Conservation (phyloP, 2,888 invertebrate genomes). For the Carcina quercana region DNA sequence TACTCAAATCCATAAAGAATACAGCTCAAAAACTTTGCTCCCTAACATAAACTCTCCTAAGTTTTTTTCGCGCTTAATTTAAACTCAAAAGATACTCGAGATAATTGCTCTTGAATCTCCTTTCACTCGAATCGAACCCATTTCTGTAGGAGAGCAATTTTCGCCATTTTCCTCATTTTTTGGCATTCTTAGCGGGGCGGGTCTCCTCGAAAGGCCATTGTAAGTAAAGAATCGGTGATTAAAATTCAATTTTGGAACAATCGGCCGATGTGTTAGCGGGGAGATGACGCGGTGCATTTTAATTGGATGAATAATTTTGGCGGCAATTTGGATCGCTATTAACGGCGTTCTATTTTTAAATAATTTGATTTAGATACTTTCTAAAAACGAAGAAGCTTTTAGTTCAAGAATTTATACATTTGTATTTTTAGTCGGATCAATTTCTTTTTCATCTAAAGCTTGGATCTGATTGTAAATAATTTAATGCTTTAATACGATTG, state of each 20-base stretch:
- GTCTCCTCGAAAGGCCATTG: constrained; percentile 48
- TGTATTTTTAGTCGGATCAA: too few species aligned
- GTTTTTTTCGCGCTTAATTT: constrained; percentile 73
- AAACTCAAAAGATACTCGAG: constrained; percentile 73
- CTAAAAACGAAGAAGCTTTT: too few species aligned
- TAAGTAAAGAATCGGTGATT: constrained; percentile 68
- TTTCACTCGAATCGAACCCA: constrained; percentile 59
- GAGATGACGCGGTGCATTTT: constrained; percentile 63
- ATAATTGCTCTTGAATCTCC: constrained; percentile 60
- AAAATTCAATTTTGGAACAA: constrained; percentile 74
- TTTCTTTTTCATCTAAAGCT: neutral
- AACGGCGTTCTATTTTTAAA: too few species aligned
- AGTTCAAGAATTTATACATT: too few species aligned
- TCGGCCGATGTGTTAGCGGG: constrained; percentile 54
- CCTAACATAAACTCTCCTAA: too few species aligned
- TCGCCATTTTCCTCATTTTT: constrained; percentile 66
- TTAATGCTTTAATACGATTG: too few species aligned
- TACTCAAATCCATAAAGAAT: too few species aligned
- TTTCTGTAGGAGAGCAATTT: constrained; percentile 55
- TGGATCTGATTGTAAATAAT: neutral
- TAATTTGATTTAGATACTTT: too few species aligned
- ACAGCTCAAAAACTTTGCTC: too few species aligned
- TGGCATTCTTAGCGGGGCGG: constrained; percentile 47
- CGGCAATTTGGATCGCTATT: constrained; percentile 25
- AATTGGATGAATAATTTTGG: constrained; percentile 62